A percentile compares a stretch with the other conserved stretches of the same genome.
Evolutionary conservation across 2,113 vertebrate genomes (phyloP).

Genomic region (Petrocephalus microphthalmus): DNA sequence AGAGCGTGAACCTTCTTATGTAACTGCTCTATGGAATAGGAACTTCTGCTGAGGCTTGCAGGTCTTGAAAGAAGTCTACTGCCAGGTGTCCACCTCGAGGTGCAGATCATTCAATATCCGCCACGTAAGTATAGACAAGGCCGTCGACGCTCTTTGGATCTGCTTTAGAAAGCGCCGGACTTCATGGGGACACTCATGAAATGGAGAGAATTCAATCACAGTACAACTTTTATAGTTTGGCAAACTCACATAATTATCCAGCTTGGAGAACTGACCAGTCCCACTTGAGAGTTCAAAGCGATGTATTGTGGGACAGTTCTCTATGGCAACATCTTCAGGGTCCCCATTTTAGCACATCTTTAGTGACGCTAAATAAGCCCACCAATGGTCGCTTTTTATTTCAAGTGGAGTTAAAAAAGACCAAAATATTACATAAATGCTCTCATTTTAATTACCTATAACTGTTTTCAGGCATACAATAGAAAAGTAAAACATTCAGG

Average conservation of each 20-base stretch:
- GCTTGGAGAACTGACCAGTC: background rate
- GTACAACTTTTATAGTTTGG: background rate
- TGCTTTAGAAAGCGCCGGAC: background rate
- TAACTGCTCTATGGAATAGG: background rate
- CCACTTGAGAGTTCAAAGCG: background rate
- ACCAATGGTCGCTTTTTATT: slow-evolving; percentile 2
- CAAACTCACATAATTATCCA: background rate
- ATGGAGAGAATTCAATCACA: background rate
- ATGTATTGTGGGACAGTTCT: background rate
- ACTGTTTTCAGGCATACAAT: background rate
- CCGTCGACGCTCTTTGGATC: background rate
- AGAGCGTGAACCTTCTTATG: background rate
- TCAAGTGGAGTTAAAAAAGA: background rate
- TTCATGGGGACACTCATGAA: background rate
- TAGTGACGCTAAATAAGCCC: background rate
- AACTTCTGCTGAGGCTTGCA: background rate
- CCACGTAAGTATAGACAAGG: background rate
- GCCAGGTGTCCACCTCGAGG: background rate
- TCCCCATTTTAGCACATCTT: background rate
- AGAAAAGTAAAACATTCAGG: background rate
- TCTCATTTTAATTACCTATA: background rate
- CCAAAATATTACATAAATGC: background rate
- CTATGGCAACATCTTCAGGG: slow-evolving; percentile 6
- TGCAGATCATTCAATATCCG: background rate
- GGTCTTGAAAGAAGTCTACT: background rate